Percentiles rank a stretch among this genome's conserved stretches.
phyloP scores from a whole-genome alignment of 2,888 invertebrate genomes.

The Ormyrus rosae region DNA sequence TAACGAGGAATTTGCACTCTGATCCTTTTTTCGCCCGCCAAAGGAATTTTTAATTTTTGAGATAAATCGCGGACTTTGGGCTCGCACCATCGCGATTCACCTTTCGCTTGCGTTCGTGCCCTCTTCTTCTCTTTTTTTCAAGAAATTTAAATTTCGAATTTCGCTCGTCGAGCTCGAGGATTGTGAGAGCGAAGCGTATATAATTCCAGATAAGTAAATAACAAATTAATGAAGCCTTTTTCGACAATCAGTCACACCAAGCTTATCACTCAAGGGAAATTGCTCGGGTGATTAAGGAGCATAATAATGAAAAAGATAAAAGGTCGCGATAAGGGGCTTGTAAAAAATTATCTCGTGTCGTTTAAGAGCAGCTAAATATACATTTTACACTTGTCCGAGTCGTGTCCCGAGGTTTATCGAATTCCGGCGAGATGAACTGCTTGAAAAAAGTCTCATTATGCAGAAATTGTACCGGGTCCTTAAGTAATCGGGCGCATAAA shows the following conservation, averaged over 20 bases:
- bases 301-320: conserved; percentile 28
- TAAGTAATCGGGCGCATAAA: too few relatives aligned
- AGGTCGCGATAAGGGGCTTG: conserved; percentile 17
- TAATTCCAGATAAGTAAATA: conserved; percentile 31
- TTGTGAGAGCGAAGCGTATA: neutral
- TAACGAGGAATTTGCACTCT: too few relatives aligned
- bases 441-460: conserved; percentile 12
- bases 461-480: neutral
- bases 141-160: conserved; percentile 9
- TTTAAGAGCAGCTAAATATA: neutral
- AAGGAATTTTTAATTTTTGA: conserved; percentile 21
- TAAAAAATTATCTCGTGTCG: conserved; percentile 29
- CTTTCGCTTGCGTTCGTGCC: neutral
- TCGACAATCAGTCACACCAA: conserved; percentile 21
- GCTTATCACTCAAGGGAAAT: conserved; percentile 36
- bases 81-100: too few relatives aligned
- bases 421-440: neutral
- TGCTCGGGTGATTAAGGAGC: conserved; percentile 28
- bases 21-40: too few relatives aligned
- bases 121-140: conserved; percentile 19
- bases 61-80: neutral
- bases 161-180: neutral
- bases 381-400: too few relatives aligned
- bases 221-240: conserved; percentile 20
- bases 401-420: neutral